phyloP scores from a whole-genome alignment of 2,113 vertebrate genomes.

The Siniperca chuatsi region DNA sequence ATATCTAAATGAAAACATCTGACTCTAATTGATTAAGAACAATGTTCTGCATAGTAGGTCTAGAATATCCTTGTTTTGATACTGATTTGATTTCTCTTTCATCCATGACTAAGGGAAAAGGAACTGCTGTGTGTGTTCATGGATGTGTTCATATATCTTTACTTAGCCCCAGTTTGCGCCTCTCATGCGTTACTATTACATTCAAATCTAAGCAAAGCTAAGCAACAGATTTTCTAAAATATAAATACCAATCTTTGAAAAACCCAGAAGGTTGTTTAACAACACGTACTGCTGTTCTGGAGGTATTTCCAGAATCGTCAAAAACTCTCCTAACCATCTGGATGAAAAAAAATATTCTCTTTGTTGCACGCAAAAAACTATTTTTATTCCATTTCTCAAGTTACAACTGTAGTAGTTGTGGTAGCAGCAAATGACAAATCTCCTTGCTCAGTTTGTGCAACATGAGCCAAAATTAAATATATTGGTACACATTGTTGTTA shows the following conservation, averaged over 20 bases:
- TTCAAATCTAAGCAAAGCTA: background rate
- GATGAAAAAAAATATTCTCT: background rate
- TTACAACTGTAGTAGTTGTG: background rate
- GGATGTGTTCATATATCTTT: conserved; percentile 28
- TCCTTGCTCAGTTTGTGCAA: background rate
- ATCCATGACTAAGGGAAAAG: conserved; percentile 65
- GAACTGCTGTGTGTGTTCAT: conserved; percentile 30
- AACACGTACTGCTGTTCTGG: background rate
- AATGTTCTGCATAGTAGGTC: conserved; percentile 79
- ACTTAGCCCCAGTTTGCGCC: background rate
- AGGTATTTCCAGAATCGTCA: background rate
- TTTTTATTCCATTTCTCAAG: background rate
- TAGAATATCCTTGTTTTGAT: conserved; percentile 78
- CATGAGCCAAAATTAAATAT: background rate
- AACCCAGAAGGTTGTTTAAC: background rate
- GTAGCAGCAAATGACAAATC: background rate
- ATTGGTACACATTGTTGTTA: background rate
- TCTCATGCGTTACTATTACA: conserved; percentile 16
- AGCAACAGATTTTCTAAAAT: background rate
- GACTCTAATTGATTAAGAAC: conserved; percentile 85
- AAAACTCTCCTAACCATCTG: background rate
- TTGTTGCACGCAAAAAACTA: background rate
- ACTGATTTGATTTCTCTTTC: conserved; percentile 71
- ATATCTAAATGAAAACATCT: conserved; percentile 86
- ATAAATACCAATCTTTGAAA: background rate